Evolutionary conservation across 2,113 vertebrate genomes (phyloP), one percentile per base, ranked within the genome.

Genomic region (Tapirus terrestris): DNA sequence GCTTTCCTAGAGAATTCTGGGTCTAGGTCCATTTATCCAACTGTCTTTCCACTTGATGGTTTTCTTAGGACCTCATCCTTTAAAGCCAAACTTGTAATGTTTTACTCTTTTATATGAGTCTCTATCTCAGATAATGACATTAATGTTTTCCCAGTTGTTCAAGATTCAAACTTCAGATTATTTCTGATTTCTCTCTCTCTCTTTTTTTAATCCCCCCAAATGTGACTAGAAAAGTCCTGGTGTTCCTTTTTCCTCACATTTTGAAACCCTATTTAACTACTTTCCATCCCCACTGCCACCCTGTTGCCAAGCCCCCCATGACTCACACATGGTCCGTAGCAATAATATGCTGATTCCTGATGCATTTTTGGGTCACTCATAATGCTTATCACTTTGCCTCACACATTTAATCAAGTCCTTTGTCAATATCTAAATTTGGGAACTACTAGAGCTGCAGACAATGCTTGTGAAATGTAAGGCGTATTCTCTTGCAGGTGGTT

Each of bases 1-100:
- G 11, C 17, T 89, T 65, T 83, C 48, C 67, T 91, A 43, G 65
- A 48, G 39, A 93, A 39, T 80, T 88, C n/a, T 31, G 61, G 58
- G 29, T 43, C n/a, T 86, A 51, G 45, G 9, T 61, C 56, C 1
- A 61, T 33, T 93, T 77, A 23, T 56, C 20, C 33, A 75, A 63
- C 6, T 61, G 58, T 60, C 21, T 80, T 86, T 84, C 27, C 12
- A 58, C 6, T 23, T 79, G 17, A 12, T 60, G 23, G 8, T 87
- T 83, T 89, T 39, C 45, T 82, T 94, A 36, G 8, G 31, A 27
- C 21, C 53, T 89, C n/a, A 21, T 43, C 29, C 10, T 94, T 83
- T 92, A 89, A 96, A 39, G 48, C 29, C 23, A 91, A 94, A 67
- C 25, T 31, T 73, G 33, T 39, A 76, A 81, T 63, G 72, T 91